Percentiles rank a stretch among this genome's conserved stretches.
Conservation (phyloP, 2,113 vertebrate species). For the Vidua chalybeata region DNA sequence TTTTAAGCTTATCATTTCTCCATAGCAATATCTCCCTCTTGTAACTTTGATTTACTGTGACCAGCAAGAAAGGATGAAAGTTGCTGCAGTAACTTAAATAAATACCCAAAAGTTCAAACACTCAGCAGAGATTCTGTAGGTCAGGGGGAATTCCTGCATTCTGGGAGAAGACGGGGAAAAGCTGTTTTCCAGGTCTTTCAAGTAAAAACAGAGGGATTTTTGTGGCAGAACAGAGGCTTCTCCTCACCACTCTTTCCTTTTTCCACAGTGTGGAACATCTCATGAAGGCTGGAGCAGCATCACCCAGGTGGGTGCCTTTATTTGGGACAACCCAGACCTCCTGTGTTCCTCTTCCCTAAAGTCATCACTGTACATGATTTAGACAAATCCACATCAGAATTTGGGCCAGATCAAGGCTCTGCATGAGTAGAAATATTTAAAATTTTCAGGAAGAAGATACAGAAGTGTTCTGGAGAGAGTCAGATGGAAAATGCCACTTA, state of each 20-base stretch:
- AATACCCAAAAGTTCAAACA: not conserved
- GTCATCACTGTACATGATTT: accelerated
- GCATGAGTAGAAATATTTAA: not conserved
- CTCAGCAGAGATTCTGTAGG: not conserved
- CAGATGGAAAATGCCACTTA: not conserved
- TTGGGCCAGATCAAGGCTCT: not conserved
- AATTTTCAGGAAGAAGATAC: not conserved
- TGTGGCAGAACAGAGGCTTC: not conserved
- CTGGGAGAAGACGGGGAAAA: not conserved
- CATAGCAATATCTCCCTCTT: not conserved
- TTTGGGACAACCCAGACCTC: not conserved
- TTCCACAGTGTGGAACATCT: accelerated
- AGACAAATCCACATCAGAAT: accelerated
- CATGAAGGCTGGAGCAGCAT: not conserved
- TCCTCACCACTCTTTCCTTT: not conserved
- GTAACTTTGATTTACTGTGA: not conserved
- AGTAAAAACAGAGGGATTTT: not conserved
- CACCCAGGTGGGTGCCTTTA: not conserved
- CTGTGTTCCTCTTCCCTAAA: not conserved
- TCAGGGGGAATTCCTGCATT: not conserved
- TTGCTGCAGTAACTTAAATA: not conserved
- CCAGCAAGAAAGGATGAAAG: not conserved
- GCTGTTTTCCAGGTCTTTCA: not conserved
- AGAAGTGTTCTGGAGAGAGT: not conserved
- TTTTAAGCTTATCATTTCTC: not conserved